These are phyloP conservation scores for Odontamblyopus lacepedii DNA, from an alignment of 2,797 vertebrate genomes.

Conservation along the genomic window DNA sequence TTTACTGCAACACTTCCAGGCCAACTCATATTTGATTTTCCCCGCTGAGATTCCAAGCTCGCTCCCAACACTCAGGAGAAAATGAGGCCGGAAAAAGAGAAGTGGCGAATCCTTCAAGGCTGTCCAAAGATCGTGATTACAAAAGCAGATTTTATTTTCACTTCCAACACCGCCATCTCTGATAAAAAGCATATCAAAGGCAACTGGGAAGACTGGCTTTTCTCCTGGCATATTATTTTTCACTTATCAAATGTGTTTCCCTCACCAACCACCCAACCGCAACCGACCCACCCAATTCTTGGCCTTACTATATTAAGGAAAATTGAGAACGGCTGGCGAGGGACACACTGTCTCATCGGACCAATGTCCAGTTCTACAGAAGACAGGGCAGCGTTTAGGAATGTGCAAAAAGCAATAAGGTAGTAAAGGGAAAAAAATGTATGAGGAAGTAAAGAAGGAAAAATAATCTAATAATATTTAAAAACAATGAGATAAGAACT, in stretches of 20 bases:
- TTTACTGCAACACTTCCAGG: constrained; percentile 78
- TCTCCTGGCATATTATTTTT: constrained; percentile 79
- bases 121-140: constrained; percentile 73
- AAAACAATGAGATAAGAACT: constrained; percentile 39
- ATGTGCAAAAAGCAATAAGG: constrained; percentile 8
- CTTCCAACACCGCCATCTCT: constrained; percentile 71
- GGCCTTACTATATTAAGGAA: constrained; percentile 61
- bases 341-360: constrained; percentile 48
- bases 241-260: constrained; percentile 78
- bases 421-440: constrained; percentile 34
- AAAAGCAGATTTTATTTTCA: constrained; percentile 76
- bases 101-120: constrained; percentile 73
- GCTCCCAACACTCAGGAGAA: constrained; percentile 60
- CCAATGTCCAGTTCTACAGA: constrained; percentile 54
- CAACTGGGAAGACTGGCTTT: constrained; percentile 73
- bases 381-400: constrained; percentile 19
- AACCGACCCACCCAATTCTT: constrained; percentile 56
- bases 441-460: not conserved
- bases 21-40: constrained; percentile 73
- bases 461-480: constrained; percentile 10
- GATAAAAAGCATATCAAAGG: constrained; percentile 74
- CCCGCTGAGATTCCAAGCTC: constrained; percentile 67
- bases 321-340: constrained; percentile 74
- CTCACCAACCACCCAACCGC: constrained; percentile 58
- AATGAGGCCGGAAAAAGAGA: constrained; percentile 68